Evolutionary conservation across 2,113 vertebrate genomes (phyloP).

Genomic region (Mohoua ochrocephala): DNA sequence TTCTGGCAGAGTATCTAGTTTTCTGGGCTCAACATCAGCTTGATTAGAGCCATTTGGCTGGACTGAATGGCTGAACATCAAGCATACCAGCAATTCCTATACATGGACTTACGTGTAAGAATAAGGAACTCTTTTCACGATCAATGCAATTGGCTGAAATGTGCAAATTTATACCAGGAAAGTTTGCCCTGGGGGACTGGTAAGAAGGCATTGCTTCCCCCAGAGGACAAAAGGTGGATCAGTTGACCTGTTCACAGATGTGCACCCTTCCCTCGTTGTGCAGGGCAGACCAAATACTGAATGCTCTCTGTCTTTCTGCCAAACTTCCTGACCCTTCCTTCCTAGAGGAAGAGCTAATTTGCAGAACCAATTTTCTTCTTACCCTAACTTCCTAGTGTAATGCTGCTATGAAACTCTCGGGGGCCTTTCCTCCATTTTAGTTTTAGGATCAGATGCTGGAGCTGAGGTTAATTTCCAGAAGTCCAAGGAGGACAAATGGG

Average conservation of each 20-base stretch:
- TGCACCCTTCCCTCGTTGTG: neutral
- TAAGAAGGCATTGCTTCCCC: neutral
- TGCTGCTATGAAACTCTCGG: neutral
- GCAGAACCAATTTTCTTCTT: neutral
- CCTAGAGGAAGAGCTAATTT: neutral
- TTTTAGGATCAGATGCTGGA: neutral
- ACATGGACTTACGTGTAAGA: fast-evolving
- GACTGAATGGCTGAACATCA: neutral
- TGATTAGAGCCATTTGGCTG: neutral
- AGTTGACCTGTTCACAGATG: neutral
- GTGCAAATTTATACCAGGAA: neutral
- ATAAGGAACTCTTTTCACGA: neutral
- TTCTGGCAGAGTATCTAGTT: neutral
- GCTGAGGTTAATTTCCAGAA: neutral
- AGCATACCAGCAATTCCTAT: neutral
- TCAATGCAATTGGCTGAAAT: neutral
- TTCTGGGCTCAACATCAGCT: neutral
- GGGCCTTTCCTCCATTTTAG: neutral
- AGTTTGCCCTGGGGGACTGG: neutral
- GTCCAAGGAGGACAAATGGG: neutral
- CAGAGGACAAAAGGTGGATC: neutral
- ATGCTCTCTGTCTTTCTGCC: neutral
- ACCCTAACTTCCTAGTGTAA: neutral
- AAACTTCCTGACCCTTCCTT: neutral
- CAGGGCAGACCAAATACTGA: neutral